phyloP scores from a whole-genome alignment of 2,113 vertebrate genomes.

The Anoplopoma fimbria region DNA sequence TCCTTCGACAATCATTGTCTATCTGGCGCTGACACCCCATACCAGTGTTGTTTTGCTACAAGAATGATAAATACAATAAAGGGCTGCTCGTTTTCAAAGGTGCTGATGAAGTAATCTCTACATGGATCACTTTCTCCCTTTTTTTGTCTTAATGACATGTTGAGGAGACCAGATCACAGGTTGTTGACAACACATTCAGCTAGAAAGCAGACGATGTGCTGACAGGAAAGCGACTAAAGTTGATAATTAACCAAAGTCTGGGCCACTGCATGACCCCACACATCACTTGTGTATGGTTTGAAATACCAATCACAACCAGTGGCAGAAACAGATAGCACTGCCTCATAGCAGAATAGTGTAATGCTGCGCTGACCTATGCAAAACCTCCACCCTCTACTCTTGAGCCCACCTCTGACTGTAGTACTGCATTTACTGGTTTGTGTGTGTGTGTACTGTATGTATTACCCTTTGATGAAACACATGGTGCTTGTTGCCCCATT shows the following conservation, averaged over 20 bases:
- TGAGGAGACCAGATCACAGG: neutral
- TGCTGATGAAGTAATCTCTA: neutral
- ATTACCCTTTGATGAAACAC: conserved; percentile 64
- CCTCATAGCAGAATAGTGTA: neutral
- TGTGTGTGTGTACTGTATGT: neutral
- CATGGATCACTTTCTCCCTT: neutral
- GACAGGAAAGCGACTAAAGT: neutral
- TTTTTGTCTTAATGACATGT: neutral
- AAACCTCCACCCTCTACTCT: neutral
- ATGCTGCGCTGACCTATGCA: neutral
- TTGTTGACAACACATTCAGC: neutral
- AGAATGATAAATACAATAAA: neutral
- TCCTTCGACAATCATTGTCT: neutral
- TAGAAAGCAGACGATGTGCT: neutral
- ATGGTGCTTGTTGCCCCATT: conserved; percentile 65
- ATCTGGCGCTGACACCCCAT: neutral
- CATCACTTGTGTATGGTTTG: neutral
- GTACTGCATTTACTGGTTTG: neutral
- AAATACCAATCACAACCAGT: conserved; percentile 17
- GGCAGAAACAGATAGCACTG: neutral
- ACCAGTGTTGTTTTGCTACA: neutral
- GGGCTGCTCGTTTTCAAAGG: too few species aligned
- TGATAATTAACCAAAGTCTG: conserved; percentile 14
- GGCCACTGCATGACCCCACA: neutral
- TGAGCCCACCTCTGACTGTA: neutral